A percentile compares a stretch with the other conserved stretches of the same genome.
Evolutionary conservation across 37 sponge, comb jelly and placozoan species (phyloP).

Genomic region (Bolinopsis microptera): DNA sequence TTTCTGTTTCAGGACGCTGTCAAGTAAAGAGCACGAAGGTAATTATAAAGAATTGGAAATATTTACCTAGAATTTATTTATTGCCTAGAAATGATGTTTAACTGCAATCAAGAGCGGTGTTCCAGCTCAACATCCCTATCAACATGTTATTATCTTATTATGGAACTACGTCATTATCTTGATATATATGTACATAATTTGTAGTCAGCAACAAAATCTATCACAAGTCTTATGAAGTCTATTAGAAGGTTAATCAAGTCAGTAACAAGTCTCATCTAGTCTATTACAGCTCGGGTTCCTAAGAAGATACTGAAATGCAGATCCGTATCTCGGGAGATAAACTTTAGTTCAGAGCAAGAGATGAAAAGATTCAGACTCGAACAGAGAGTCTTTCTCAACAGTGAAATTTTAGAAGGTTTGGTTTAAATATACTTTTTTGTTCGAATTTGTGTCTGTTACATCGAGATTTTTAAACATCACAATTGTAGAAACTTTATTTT

Average conservation of each 20-base stretch:
- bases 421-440: neutral
- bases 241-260: too few relatives aligned
- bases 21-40: conserved; percentile 22
- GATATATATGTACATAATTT: too few relatives aligned
- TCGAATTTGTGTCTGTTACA: too few relatives aligned
- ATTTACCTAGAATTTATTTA: neutral
- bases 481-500: too few relatives aligned
- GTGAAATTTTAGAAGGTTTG: conserved; percentile 83
- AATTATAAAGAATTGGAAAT: neutral
- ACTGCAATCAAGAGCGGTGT: too few relatives aligned
- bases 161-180: too few relatives aligned
- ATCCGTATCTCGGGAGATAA: conserved; percentile 86
- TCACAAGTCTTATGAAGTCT: too few relatives aligned
- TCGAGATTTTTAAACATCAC: too few relatives aligned
- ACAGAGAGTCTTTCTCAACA: conserved; percentile 90
- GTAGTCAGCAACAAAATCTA: too few relatives aligned
- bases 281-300: conserved; percentile 80
- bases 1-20: conserved; percentile 18
- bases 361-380: conserved; percentile 80
- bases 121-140: too few relatives aligned
- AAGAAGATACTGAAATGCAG: conserved; percentile 90
- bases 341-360: conserved; percentile 85
- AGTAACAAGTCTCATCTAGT: too few relatives aligned
- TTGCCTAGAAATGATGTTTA: neutral
- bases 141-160: too few relatives aligned